A percentile compares a stretch with the other conserved stretches of the same genome.
These are phyloP conservation scores for Synanthedon andrenaeformis DNA, from an alignment of 2,888 invertebrate species.

Conservation along the genomic window DNA sequence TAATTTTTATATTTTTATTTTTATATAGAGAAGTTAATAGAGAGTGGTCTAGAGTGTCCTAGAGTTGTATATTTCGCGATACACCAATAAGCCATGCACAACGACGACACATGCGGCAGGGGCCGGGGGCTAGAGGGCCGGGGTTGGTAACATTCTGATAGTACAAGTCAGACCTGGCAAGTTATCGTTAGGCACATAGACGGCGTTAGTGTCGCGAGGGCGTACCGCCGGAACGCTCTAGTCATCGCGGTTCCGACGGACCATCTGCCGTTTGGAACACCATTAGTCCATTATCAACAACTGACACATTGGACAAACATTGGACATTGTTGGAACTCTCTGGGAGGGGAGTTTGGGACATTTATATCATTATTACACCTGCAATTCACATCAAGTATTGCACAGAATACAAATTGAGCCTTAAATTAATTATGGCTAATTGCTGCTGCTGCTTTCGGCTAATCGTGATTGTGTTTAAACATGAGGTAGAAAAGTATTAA, in stretches of 20 bases:
- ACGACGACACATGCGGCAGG: constrained; percentile 26
- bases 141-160: constrained; percentile 31
- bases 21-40: too few species aligned
- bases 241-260: constrained; percentile 67
- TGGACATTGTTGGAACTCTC: constrained; percentile 10
- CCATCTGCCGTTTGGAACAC: constrained; percentile 36
- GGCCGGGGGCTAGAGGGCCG: background rate
- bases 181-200: constrained; percentile 37
- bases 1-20: too few species aligned
- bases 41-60: background rate
- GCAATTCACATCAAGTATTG: constrained; percentile 1
- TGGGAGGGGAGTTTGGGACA: constrained; percentile 13
- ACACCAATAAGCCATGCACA: constrained; percentile 30
- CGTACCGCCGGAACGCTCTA: constrained; percentile 63
- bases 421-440: too few species aligned
- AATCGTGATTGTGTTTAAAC: too few species aligned
- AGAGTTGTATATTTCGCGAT: constrained; percentile 12
- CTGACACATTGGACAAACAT: background rate
- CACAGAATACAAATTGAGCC: too few species aligned
- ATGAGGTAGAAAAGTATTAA: too few species aligned
- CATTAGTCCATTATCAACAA: constrained; percentile 6
- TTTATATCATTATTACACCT: constrained; percentile 13
- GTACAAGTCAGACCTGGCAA: constrained; percentile 51
- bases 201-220: constrained; percentile 53
- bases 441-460: too few species aligned